A percentile compares a stretch with the other conserved stretches of the same genome.
phyloP scores from a whole-genome alignment of 2,113 vertebrate species.

The Cheilinus undulatus region DNA sequence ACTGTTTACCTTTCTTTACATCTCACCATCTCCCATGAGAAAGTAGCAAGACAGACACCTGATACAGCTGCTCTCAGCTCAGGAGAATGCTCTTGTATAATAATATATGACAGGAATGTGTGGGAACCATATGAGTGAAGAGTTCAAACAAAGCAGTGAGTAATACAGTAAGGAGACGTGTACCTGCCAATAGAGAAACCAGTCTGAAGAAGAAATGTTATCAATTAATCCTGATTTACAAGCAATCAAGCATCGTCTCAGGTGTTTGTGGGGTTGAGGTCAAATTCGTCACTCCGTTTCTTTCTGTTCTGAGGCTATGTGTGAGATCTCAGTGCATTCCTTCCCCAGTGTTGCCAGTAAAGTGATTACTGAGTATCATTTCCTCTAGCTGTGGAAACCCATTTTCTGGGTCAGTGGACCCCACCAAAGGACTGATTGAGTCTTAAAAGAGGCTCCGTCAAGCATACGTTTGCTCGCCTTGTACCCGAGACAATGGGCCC shows the following conservation, averaged over 20 bases:
- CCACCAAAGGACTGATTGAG: constrained; percentile 88
- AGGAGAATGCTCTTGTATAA: constrained; percentile 5
- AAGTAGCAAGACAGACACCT: constrained; percentile 29
- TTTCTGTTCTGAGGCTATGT: constrained; percentile 3
- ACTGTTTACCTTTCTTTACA: not conserved
- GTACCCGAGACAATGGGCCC: constrained; percentile 57
- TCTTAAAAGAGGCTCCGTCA: constrained; percentile 85
- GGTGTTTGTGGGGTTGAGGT: not conserved
- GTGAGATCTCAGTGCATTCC: constrained; percentile 56
- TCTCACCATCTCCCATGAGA: constrained; percentile 46
- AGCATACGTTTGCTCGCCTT: constrained; percentile 66
- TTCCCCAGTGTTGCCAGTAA: constrained; percentile 61
- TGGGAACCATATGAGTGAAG: constrained; percentile 56
- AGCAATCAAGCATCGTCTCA: not conserved
- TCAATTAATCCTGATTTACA: not conserved
- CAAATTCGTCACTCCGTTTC: not conserved
- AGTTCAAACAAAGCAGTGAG: not conserved
- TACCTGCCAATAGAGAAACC: constrained; percentile 12
- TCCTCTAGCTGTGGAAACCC: constrained; percentile 89
- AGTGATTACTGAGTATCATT: constrained; percentile 87
- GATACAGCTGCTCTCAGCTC: constrained; percentile 56
- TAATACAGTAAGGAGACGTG: not conserved
- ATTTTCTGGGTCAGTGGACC: constrained; percentile 93
- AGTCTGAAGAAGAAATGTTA: not conserved
- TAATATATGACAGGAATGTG: constrained; percentile 56